phyloP scores from a whole-genome alignment of 2,113 vertebrate species.

The Dicerorhinus sumatrensis region DNA sequence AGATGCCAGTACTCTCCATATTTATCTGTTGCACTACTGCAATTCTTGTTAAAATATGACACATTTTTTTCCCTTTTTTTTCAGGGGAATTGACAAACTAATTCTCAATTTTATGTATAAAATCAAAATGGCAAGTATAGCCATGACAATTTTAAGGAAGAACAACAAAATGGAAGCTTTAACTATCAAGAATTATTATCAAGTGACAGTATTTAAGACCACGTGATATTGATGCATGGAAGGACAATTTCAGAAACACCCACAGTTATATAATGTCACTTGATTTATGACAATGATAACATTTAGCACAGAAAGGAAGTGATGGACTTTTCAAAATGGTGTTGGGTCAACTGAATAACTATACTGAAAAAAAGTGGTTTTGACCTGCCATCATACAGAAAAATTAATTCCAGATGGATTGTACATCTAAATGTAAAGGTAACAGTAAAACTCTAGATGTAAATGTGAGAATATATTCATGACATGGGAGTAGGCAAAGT shows the following conservation, averaged over 20 bases:
- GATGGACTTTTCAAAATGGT: neutral
- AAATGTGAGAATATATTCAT: neutral
- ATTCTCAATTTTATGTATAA: neutral
- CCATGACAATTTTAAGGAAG: neutral
- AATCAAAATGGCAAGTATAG: neutral
- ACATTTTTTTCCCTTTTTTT: fast-evolving
- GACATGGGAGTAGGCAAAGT: neutral
- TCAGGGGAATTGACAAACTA: neutral
- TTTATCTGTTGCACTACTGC: neutral
- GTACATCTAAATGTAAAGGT: neutral
- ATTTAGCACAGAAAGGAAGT: neutral
- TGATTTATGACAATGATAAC: neutral
- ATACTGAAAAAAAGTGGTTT: neutral
- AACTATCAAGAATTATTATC: neutral
- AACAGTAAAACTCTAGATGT: neutral
- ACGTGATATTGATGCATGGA: neutral
- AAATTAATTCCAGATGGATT: neutral
- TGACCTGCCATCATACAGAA: neutral
- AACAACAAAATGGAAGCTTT: neutral
- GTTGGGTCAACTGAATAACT: neutral
- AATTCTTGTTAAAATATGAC: neutral
- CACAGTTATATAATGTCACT: neutral
- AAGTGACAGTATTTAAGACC: neutral
- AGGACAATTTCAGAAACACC: neutral
- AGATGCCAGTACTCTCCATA: neutral